Evolutionary conservation across 2,797 vertebrate genomes (phyloP).

Genomic region (Gymnothorax reevesii): DNA sequence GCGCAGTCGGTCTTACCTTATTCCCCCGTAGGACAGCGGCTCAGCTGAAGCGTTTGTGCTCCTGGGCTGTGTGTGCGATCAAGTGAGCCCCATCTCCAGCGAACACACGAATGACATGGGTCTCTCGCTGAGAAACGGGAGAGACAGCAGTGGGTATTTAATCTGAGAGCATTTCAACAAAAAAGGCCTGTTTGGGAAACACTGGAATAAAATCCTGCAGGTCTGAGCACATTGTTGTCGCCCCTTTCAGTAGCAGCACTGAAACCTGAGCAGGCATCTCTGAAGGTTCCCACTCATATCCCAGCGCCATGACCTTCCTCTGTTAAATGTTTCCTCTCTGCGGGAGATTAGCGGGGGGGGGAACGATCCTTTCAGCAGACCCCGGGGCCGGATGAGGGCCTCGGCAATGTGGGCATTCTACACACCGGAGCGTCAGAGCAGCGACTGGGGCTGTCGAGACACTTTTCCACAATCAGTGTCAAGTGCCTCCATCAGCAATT

Average conservation of each 20-base stretch:
- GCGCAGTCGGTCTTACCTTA: conserved; percentile 79
- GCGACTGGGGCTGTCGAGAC: conserved; percentile 56
- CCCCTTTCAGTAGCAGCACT: conserved; percentile 80
- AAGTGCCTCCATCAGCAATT: conserved; percentile 69
- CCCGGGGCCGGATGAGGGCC: conserved; percentile 67
- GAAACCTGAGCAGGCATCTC: conserved; percentile 88
- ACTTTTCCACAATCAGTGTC: conserved; percentile 67
- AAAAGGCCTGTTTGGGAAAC: conserved; percentile 70
- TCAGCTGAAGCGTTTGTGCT: conserved; percentile 96
- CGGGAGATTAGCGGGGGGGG: conserved; percentile 72
- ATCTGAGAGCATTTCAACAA: conserved; percentile 86
- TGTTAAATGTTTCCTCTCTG: conserved; percentile 81
- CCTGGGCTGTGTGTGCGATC: conserved; percentile 76
- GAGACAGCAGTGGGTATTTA: conserved; percentile 76
- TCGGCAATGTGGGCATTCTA: conserved; percentile 69
- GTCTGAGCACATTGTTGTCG: conserved; percentile 88
- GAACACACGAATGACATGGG: conserved; percentile 72
- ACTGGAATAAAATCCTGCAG: conserved; percentile 86
- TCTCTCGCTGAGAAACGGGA: conserved; percentile 60
- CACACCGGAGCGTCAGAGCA: conserved; percentile 53
- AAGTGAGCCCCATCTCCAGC: conserved; percentile 79
- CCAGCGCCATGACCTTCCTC: conserved; percentile 86
- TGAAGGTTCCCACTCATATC: conserved; percentile 86
- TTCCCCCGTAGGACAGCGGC: conserved; percentile 75
- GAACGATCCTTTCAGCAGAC: conserved; percentile 89